Conservation (phyloP, 2,113 vertebrate species). For the Pituophis catenifer region DNA sequence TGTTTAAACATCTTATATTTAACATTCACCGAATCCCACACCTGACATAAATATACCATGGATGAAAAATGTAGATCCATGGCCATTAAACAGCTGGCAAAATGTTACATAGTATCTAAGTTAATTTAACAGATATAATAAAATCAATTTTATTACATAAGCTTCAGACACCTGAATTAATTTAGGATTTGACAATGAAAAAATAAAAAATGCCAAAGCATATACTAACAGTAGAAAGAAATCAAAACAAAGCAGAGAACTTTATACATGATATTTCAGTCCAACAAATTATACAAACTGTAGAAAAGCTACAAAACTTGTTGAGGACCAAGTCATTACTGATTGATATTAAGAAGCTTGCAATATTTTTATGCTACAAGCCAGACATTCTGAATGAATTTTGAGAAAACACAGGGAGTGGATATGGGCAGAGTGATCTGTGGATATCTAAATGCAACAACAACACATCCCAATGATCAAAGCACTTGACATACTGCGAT, state of each 20-base stretch:
- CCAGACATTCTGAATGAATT: not conserved
- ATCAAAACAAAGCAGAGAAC: conserved; percentile 40
- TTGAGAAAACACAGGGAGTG: not conserved
- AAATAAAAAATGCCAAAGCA: conserved; percentile 50
- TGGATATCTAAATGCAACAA: not conserved
- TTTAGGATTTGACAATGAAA: conserved; percentile 50
- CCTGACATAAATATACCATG: conserved; percentile 38
- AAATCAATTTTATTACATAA: conserved; percentile 51
- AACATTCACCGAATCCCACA: conserved; percentile 56
- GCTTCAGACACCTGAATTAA: conserved; percentile 50
- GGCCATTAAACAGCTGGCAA: conserved; percentile 33
- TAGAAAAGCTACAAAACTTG: conserved; percentile 25
- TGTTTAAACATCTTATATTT: conserved; percentile 35
- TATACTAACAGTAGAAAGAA: conserved; percentile 35
- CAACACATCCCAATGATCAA: too few relatives aligned
- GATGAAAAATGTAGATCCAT: conserved; percentile 51
- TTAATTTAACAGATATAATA: conserved; percentile 64
- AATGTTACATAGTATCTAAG: conserved; percentile 39
- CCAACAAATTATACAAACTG: conserved; percentile 38
- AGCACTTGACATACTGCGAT: too few relatives aligned
- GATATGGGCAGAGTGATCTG: not conserved
- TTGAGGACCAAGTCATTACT: conserved; percentile 1
- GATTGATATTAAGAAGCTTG: not conserved
- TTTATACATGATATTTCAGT: conserved; percentile 22
- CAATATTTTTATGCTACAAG: not conserved